A percentile compares a stretch with the other conserved stretches of the same genome.
phyloP scores from a whole-genome alignment of 2,888 invertebrate species.

The Amblyteles armatorius region DNA sequence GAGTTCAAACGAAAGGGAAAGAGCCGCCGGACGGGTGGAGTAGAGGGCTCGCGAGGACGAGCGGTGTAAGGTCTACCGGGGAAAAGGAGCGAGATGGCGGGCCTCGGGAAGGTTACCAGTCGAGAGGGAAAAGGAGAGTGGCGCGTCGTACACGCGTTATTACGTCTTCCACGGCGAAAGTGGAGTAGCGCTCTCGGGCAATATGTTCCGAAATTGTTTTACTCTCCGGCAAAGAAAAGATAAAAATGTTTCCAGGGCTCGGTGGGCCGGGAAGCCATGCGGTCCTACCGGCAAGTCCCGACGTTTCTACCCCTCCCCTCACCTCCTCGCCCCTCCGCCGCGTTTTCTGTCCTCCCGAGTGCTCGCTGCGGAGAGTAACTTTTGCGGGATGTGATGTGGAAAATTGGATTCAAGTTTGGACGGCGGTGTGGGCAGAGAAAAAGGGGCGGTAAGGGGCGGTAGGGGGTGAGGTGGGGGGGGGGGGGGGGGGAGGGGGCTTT shows the following conservation, averaged over 20 bases:
- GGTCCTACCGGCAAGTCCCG: constrained; percentile 71
- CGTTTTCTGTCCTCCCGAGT: constrained; percentile 50
- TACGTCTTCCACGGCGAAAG: constrained; percentile 71
- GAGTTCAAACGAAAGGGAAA: constrained; percentile 44
- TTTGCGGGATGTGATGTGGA: constrained; percentile 82
- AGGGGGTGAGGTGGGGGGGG: constrained; percentile 30
- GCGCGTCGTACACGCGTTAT: constrained; percentile 74
- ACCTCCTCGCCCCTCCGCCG: background rate
- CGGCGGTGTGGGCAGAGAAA: constrained; percentile 59
- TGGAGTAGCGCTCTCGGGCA: constrained; percentile 74
- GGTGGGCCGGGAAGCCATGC: constrained; percentile 65
- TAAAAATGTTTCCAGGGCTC: constrained; percentile 61
- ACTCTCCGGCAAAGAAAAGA: constrained; percentile 75
- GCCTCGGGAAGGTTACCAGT: background rate
- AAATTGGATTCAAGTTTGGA: constrained; percentile 82
- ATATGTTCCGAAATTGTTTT: constrained; percentile 82
- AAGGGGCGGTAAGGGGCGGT: too few relatives aligned
- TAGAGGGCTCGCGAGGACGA: background rate
- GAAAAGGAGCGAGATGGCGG: background rate
- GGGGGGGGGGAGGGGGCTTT: constrained; percentile 55
- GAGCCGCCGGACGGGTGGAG: constrained; percentile 13
- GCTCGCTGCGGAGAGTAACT: constrained; percentile 78
- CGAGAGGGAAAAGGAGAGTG: constrained; percentile 15
- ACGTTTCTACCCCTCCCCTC: constrained; percentile 51
- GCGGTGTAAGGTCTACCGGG: background rate